Conservation (phyloP, 1,140 invertebrate species). For the Scylla paramamosain region DNA sequence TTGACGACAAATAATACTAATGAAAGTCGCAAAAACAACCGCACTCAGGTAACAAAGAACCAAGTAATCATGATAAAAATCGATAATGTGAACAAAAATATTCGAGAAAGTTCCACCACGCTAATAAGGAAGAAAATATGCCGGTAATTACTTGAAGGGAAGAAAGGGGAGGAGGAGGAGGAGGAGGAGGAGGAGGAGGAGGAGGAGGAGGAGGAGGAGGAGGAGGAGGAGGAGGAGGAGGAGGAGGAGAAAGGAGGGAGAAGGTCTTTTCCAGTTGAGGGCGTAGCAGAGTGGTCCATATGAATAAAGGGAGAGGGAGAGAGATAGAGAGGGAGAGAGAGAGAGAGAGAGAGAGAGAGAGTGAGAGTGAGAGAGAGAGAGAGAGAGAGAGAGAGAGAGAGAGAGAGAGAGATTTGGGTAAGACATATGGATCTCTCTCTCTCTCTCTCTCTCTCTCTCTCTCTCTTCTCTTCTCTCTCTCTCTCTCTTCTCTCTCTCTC, state of each 20-base stretch:
- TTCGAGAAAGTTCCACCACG: not conserved
- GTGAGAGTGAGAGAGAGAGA: slow-evolving; percentile 15
- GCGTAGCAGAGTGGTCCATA: not conserved
- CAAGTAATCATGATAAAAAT: not conserved
- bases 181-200: not conserved
- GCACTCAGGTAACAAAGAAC: not conserved
- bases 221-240: not conserved
- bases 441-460: slow-evolving; percentile 41
- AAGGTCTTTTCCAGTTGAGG: not conserved
- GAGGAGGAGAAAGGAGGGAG: not conserved
- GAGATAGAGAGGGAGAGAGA: slow-evolving; percentile 39
- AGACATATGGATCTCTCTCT: not conserved
- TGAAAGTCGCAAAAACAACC: not conserved
- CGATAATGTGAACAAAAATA: not conserved
- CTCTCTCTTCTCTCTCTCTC: slow-evolving; percentile 35
- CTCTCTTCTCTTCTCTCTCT: not conserved
- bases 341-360: slow-evolving; percentile 30
- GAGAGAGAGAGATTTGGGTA: not conserved
- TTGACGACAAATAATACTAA: not conserved
- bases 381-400: not conserved
- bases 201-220: not conserved
- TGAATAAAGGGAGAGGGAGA: slow-evolving; percentile 7
- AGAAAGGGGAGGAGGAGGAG: not conserved
- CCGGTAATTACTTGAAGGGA: not conserved
- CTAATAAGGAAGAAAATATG: slow-evolving; percentile 24